Conservation (phyloP, 1,140 invertebrate genomes). For the Gyrodactylus bullatarudis region DNA sequence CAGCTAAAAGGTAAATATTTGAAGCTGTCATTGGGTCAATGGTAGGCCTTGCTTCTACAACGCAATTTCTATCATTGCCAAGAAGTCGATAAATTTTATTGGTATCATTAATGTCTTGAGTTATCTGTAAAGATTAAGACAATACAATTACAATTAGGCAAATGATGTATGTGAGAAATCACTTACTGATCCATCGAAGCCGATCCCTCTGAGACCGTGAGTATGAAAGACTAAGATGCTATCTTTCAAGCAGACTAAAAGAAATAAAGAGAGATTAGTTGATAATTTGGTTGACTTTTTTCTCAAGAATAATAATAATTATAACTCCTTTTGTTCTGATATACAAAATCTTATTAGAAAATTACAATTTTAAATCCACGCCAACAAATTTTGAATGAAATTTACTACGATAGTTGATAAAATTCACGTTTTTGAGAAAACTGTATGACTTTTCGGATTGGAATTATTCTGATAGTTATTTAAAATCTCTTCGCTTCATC, state of each 20-base stretch:
- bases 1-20: neutral
- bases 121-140: neutral
- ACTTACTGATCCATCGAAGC: neutral
- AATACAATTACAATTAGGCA: neutral
- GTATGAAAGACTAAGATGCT: constrained; percentile 4
- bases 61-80: neutral
- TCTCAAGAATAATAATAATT: neutral
- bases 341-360: no score
- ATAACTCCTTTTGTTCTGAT: no score
- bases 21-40: neutral
- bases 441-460: no score
- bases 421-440: no score
- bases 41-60: neutral
- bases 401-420: neutral
- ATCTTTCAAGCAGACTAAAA: neutral
- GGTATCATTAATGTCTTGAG: constrained; percentile 3
- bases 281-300: neutral
- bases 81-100: neutral
- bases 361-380: no score
- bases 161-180: neutral
- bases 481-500: no score
- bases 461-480: no score
- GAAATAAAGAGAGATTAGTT: neutral
- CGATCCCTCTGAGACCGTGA: neutral
- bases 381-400: no score